Evolutionary conservation across 2,113 vertebrate genomes (phyloP).

Genomic region (Engraulis encrasicolus): DNA sequence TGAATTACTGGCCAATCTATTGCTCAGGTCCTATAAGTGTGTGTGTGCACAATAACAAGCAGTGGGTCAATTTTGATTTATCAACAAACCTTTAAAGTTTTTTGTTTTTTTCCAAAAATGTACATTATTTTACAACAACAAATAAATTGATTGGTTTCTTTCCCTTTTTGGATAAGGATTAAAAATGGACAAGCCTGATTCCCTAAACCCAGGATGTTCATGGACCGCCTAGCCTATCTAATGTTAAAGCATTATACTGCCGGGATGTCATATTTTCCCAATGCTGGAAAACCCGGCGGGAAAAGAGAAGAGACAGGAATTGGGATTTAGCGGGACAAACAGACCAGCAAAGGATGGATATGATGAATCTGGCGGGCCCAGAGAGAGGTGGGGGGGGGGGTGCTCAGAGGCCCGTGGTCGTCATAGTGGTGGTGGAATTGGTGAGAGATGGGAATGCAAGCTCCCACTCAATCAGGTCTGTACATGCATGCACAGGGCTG

Average conservation of each 20-base stretch:
- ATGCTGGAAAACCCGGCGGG: constrained; percentile 25
- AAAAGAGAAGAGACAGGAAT: constrained; percentile 10
- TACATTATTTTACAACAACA: neutral
- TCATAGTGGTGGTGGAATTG: neutral
- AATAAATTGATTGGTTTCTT: neutral
- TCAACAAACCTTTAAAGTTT: neutral
- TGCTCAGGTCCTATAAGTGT: neutral
- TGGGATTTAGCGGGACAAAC: constrained; percentile 30
- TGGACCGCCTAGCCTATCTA: too few relatives aligned
- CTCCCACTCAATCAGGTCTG: constrained; percentile 51
- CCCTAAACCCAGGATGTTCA: neutral
- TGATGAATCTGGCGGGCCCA: constrained; percentile 28
- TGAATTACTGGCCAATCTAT: neutral
- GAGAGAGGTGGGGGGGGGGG: constrained; percentile 36
- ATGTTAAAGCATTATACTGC: neutral
- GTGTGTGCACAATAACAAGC: neutral
- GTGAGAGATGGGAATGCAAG: constrained; percentile 40
- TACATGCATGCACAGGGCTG: too few relatives aligned
- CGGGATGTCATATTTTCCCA: neutral
- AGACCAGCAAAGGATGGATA: constrained; percentile 21
- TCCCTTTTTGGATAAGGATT: constrained; percentile 12
- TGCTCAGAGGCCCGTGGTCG: constrained; percentile 32
- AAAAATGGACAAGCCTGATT: neutral
- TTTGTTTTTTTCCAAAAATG: neutral
- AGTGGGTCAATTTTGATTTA: neutral